Base-by-base conservation (phyloP, 1,140 invertebrate genomes). In the Danaus melanippus region DNA sequence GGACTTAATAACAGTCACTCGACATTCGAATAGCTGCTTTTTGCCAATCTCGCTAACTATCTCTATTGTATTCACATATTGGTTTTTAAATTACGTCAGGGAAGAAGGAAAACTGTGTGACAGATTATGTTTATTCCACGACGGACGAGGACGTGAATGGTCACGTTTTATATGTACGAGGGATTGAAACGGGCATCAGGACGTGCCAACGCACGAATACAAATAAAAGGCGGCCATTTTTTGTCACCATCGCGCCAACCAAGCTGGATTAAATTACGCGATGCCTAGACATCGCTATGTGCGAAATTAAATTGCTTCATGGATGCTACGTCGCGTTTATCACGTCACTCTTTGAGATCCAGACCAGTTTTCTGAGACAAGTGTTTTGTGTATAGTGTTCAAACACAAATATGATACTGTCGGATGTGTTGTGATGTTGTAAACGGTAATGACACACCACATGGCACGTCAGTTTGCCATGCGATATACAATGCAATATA, bases 141-240 rank as follows among this genome's bases (percentile, higher is more conserved):
- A 64, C 64, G 73, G 66, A 56, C 67, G 58, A 55, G 64, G 59
- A 56, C 60, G 66, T 76, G 70, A 79, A 79, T 72, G 73, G 77
- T 84, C 81, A 84, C 79, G 81, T 82, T 79, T 70, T 71, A 71
- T 79, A 71, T 77, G 66, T 74, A 66, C 62, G 67, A 66, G 58
- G 64, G 71, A 79, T 82, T 78, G 76, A 70, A 75, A 69, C 65
- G 73, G 67, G 62, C 60, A 57, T 53, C 58, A 62, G 69, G 57
- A 76, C 77, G 74, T 76, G 75, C 58, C 68, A 60, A 62, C 68
- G 71, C 62, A 70, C 66, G 66, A 60, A 74, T 74, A 74, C 67
- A 74, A 71, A 79, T 69, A 74, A 72, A n/a, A 74, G 40, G 56
- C 60, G 50, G 50, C 53, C 46, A 70, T 77, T 76, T 76, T 79